Evolutionary conservation across 2,797 vertebrate genomes (phyloP), one percentile per base, ranked within the genome.

Genomic region (Pelobates cultripes): DNA sequence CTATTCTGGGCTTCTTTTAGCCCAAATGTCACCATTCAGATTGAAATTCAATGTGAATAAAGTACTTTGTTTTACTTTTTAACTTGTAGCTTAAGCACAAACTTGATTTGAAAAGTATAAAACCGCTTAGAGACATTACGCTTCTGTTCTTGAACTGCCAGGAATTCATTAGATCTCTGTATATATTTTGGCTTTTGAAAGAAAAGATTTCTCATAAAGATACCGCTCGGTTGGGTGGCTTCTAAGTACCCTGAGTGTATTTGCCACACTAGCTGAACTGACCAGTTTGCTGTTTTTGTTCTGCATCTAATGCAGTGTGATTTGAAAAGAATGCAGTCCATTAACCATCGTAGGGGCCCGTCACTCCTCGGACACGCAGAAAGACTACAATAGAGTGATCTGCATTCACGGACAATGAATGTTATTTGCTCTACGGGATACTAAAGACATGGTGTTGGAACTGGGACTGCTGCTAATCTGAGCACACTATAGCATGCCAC

Each of bases 301-400:
- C 67, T 60, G 10, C 41, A 55, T 76, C 57, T 70, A 67, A 84
- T 79, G 68, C 77, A 76, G 77, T 70, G 57, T 45, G 15, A 5
- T 64, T 64, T 84, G 73, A 84, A 84, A 79, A 57, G 77, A 70
- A 44, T 40, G 15, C 82, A 84, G 82, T 84, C 77, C 60, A 76
- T 84, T 84, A 84, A 76, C 70, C 82, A 47, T 79, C 70, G 55
- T n/a, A 41, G 17, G 47, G 45, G 73, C 77, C 77, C 74, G 73
- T 84, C 82, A 80, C 77, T 76, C 77, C 73, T 76, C 73, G 43
- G 73, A 76, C 60, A 78, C 4, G 28, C 43, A 45, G 43, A 57
- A 55, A 76, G 75, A 45, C 43, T 67, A 84, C 82, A 84, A 79
- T 84, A 73, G 57, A 57, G 66, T 13, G 42, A 47, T 74, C 70